phyloP scores from a whole-genome alignment of 2,113 vertebrate species.

The Ptyas mucosa region DNA sequence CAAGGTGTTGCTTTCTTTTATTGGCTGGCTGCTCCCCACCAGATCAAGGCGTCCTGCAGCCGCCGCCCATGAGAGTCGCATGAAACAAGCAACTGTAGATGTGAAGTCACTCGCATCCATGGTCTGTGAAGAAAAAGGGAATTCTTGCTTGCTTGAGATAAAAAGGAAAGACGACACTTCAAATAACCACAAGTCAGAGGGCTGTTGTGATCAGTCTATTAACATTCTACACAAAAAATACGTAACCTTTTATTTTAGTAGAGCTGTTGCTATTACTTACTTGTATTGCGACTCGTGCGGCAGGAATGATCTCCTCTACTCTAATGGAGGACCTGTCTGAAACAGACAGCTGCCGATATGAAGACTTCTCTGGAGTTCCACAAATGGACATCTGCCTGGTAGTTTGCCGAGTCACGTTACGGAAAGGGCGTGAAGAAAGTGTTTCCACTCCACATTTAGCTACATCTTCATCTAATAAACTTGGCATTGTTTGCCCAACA shows the following conservation, averaged over 20 bases:
- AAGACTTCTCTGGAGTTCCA: constrained; percentile 93
- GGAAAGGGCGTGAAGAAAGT: constrained; percentile 93
- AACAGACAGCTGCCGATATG: constrained; percentile 91
- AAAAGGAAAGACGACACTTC: neutral
- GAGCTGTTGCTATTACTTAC: constrained; percentile 62
- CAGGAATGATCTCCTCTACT: constrained; percentile 96
- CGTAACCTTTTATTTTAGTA: neutral
- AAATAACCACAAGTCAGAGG: neutral
- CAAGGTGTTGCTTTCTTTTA: constrained; percentile 90
- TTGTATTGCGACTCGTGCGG: constrained; percentile 95
- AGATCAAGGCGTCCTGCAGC: constrained; percentile 94
- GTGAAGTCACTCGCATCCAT: constrained; percentile 98
- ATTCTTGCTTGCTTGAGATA: neutral
- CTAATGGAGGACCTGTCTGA: constrained; percentile 96
- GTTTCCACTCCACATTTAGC: constrained; percentile 87
- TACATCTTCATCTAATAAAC: constrained; percentile 86
- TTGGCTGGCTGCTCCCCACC: constrained; percentile 93
- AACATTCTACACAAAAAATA: neutral
- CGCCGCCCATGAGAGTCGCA: constrained; percentile 96
- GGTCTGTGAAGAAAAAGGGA: constrained; percentile 72
- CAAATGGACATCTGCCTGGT: constrained; percentile 92
- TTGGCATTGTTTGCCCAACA: constrained; percentile 94
- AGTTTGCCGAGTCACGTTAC: constrained; percentile 81
- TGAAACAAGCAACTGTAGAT: constrained; percentile 95
- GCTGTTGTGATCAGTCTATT: neutral